Base-by-base conservation (phyloP, 2,113 vertebrate species). In the Aspiorhynchus laticeps region DNA sequence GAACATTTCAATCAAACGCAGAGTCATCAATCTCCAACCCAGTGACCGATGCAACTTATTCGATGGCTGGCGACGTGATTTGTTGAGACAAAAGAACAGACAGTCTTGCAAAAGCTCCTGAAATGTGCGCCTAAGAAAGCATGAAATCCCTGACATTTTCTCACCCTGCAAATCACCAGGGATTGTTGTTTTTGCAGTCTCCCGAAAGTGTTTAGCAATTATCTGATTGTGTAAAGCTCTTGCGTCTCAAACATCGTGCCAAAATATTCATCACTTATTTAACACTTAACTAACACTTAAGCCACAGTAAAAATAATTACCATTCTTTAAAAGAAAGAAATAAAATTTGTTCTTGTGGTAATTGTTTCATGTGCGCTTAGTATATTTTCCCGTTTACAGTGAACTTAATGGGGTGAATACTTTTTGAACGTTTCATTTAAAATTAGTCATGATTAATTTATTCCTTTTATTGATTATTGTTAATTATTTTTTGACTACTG, bases 1-100 rank as follows among this genome's bases (percentile, higher is more conserved):
- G 88, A 91, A 93, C 92, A 92, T 95, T 95, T 96, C 95, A 94
- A 95, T 96, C 95, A 96, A 93, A 93, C 87, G 24, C 75, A 51
- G 86, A 91, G 91, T 92, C 94, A 95, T 96, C 93, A 93, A 94
- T 95, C 94, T 94, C 93, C 82, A 73, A 85, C 84, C 26, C 74
- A 17, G 85, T 85, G 87, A 79, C 85, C 78, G 63, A 65, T 80
- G 83, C 85, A 84, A 89, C 85, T 87, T 84, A 89, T 91, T 89
- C 84, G 86, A 84, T 88, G 63, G 80, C 83, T 56, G 51, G 91
- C 86, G 53, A 86, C 90, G 80, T 89, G 87, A 86, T 91, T 92
- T 90, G 83, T 90, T 80, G 73, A 87, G 59, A 89, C 88, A 93
- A 87, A 90, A 91, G 85, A 87, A 46, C 41, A n/a, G 79, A 82